phyloP scores from a whole-genome alignment of 1,140 invertebrate genomes.

The Patella vulgata region DNA sequence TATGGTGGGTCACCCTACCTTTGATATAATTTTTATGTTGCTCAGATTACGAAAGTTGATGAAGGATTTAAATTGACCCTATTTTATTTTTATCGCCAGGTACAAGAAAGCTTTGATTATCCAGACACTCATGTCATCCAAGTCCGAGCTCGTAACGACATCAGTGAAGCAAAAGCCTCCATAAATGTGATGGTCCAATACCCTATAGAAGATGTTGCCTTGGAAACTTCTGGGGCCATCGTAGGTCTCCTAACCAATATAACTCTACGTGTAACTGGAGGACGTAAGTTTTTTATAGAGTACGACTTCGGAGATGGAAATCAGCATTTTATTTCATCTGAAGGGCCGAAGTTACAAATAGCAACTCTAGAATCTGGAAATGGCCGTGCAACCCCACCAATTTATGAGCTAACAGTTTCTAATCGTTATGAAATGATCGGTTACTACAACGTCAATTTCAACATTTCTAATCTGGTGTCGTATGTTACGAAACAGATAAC shows the following conservation, averaged over 20 bases:
- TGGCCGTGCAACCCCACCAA: constrained; percentile 5
- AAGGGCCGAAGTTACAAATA: background rate
- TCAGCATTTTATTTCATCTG: no score
- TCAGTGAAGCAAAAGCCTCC: constrained; percentile 25
- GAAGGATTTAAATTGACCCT: no score
- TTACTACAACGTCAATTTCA: constrained; percentile 28
- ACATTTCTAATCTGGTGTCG: constrained; percentile 28
- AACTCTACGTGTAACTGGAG: constrained; percentile 13
- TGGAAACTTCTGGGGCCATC: constrained; percentile 9
- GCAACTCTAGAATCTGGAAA: background rate
- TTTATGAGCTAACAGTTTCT: constrained; percentile 16
- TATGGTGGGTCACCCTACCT: no score
- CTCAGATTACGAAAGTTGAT: no score
- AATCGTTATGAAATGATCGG: constrained; percentile 23
- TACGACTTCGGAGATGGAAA: constrained; percentile 32
- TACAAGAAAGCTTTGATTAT: no score
- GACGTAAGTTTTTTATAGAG: constrained; percentile 17
- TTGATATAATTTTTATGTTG: no score
- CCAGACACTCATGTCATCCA: constrained; percentile 19
- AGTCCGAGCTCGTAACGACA: constrained; percentile 27
- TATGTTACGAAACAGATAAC: background rate
- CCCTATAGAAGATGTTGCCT: constrained; percentile 17
- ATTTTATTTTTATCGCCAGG: no score
- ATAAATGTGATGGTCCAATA: constrained; percentile 19
- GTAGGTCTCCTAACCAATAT: constrained; percentile 14